Conservation (phyloP, 2,888 invertebrate genomes). For the Saturnia pavonia region DNA sequence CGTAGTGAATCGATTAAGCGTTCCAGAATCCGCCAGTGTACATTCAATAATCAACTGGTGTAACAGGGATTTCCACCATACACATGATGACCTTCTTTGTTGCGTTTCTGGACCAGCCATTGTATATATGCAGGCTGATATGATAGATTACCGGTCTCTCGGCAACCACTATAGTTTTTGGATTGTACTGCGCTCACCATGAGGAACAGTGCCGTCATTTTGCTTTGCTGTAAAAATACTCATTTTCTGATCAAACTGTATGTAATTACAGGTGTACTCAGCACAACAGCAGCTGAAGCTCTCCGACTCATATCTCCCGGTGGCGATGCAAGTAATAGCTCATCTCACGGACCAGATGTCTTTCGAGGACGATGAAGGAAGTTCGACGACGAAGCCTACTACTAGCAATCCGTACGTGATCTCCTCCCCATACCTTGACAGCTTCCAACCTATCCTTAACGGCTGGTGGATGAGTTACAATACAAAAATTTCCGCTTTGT, state of each 20-base stretch:
- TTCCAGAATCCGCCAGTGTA: no score
- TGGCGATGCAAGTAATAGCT: constrained; percentile 85
- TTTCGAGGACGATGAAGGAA: constrained; percentile 73
- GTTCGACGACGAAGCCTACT: constrained; percentile 41
- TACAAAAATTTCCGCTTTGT: constrained; percentile 43
- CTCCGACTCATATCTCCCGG: constrained; percentile 84
- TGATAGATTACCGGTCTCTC: no score
- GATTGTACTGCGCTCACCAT: no score
- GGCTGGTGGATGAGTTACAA: constrained; percentile 56
- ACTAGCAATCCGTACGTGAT: constrained; percentile 40
- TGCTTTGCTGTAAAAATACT: no score
- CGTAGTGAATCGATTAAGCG: no score
- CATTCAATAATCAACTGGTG: no score
- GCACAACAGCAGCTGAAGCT: constrained; percentile 76
- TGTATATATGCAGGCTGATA: no score
- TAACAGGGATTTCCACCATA: no score
- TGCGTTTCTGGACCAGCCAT: no score
- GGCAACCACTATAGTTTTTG: no score
- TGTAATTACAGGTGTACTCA: constrained; percentile 55
- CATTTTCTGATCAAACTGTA: not conserved
- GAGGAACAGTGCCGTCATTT: no score
- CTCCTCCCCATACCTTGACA: constrained; percentile 18
- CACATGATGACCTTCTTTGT: no score
- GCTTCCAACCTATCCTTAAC: constrained; percentile 29
- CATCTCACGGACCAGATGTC: constrained; percentile 84